A percentile compares a stretch with the other conserved stretches of the same genome.
Evolutionary conservation across 2,113 vertebrate genomes (phyloP).

Genomic region (Scophthalmus maximus): DNA sequence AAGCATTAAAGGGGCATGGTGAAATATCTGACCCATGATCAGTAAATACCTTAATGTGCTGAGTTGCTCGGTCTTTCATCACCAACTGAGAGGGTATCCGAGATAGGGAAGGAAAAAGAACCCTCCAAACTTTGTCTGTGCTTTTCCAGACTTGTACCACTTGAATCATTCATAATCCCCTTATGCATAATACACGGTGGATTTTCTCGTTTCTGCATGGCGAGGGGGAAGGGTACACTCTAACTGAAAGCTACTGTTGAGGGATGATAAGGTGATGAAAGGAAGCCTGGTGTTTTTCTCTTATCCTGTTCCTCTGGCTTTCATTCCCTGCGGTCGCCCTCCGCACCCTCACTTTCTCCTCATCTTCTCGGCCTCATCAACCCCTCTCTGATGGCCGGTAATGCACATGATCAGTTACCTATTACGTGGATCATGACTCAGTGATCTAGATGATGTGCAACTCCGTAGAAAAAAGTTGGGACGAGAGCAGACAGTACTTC

Average conservation of each 20-base stretch:
- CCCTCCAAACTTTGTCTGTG: conserved; percentile 27
- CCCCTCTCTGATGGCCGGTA: conserved; percentile 22
- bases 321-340: conserved; percentile 15
- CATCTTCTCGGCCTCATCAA: conserved; percentile 44
- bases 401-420: conserved; percentile 56
- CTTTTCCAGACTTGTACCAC: conserved; percentile 23
- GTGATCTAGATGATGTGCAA: not conserved
- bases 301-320: conserved; percentile 15
- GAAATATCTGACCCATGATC: conserved; percentile 35
- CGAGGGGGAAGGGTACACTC: conserved; percentile 24
- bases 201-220: conserved; percentile 43
- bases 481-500: conserved; percentile 3
- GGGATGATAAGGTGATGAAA: conserved; percentile 71
- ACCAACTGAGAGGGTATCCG: conserved; percentile 17
- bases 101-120: conserved; percentile 18
- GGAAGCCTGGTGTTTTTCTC: conserved; percentile 50
- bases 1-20: conserved; percentile 3
- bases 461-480: conserved; percentile 31
- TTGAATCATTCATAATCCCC: conserved; percentile 71
- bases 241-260: conserved; percentile 58
- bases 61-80: conserved; percentile 49
- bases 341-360: not conserved
- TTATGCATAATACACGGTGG: conserved; percentile 66
- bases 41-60: conserved; percentile 19
- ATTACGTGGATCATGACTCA: not conserved